Percentiles rank a stretch among this genome's conserved stretches.
Evolutionary conservation across 2,113 vertebrate genomes (phyloP).

Genomic region (Candoia aspera): DNA sequence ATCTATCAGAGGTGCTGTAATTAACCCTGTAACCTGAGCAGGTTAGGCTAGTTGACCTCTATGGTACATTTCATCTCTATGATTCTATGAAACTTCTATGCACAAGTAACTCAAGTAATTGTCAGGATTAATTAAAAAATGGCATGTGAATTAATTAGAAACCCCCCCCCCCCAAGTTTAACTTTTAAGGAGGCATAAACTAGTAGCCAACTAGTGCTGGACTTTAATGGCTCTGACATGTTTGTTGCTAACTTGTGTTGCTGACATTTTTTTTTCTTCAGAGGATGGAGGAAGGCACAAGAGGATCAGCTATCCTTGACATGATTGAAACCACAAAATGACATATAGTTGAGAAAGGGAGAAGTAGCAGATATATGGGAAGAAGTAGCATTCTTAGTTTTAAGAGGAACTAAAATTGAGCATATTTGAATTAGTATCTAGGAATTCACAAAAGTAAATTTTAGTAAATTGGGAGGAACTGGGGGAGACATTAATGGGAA

Average conservation of each 20-base stretch:
- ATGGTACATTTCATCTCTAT: too few relatives aligned
- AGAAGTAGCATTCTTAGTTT: neutral
- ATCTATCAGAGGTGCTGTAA: too few relatives aligned
- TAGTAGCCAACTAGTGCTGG: neutral
- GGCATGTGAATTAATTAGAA: neutral
- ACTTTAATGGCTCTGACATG: neutral
- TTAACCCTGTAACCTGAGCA: too few relatives aligned
- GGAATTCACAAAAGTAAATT: neutral
- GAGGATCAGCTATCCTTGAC: neutral
- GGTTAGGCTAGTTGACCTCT: too few relatives aligned
- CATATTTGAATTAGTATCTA: neutral
- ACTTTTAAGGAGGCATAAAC: neutral
- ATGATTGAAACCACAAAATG: neutral
- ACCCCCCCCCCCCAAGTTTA: neutral
- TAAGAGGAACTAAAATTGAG: neutral
- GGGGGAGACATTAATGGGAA: neutral
- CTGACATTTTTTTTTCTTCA: neutral
- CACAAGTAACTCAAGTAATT: neutral
- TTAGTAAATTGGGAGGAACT: neutral
- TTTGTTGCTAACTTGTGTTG: neutral
- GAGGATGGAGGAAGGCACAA: neutral
- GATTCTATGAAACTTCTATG: too few relatives aligned
- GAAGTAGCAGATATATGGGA: neutral
- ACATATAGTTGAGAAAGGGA: neutral
- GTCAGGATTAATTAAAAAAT: neutral